phyloP scores from a whole-genome alignment of 2,113 vertebrate genomes.

The Neogale vison region DNA sequence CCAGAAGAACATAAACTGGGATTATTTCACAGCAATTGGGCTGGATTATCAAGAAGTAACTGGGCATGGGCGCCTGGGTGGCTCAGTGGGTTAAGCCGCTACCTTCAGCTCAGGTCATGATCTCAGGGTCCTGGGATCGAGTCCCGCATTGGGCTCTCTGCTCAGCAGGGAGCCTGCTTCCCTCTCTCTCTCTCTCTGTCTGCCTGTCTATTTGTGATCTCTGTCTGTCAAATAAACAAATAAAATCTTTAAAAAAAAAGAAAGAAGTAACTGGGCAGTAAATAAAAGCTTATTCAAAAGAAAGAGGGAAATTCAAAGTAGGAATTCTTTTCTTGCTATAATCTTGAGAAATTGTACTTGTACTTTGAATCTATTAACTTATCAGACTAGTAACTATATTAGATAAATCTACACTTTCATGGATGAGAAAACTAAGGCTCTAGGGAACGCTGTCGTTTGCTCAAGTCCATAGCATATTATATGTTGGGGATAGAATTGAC shows the following conservation, averaged over 20 bases:
- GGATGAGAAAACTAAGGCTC: background rate
- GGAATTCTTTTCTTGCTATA: background rate
- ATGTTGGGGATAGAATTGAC: background rate
- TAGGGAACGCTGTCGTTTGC: background rate
- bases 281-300: background rate
- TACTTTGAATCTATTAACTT: background rate
- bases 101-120: too few relatives aligned
- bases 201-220: too few relatives aligned
- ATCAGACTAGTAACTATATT: background rate
- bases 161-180: too few relatives aligned
- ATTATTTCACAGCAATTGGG: background rate
- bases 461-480: background rate
- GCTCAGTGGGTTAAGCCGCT: too few relatives aligned
- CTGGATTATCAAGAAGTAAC: background rate
- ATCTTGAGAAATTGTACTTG: background rate
- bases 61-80: too few relatives aligned
- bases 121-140: too few relatives aligned
- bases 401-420: background rate
- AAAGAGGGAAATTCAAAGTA: background rate
- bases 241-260: too few relatives aligned
- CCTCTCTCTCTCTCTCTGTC: too few relatives aligned
- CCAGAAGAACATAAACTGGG: background rate
- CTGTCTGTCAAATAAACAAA: too few relatives aligned
- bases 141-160: too few relatives aligned
- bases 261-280: background rate